A percentile compares a stretch with the other conserved stretches of the same genome.
Evolutionary conservation across 2,888 invertebrate species (phyloP).

Genomic region (Chrysolina oricalcia): DNA sequence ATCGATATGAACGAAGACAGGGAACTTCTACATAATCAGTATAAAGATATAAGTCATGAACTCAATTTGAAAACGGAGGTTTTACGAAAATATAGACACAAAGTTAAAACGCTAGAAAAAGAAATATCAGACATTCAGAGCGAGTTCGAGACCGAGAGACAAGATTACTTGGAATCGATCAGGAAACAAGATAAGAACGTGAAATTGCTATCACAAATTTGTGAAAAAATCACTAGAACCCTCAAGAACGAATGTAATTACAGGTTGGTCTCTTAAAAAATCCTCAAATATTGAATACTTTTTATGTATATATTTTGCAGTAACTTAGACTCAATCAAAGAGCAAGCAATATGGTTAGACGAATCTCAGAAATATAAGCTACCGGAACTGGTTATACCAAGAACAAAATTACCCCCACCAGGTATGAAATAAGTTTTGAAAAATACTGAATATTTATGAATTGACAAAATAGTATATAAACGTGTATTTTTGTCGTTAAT

Average conservation of each 20-base stretch:
- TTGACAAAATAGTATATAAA: not conserved
- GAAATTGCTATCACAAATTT: slow-evolving; percentile 79
- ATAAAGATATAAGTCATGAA: slow-evolving; percentile 86
- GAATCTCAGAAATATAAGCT: slow-evolving; percentile 82
- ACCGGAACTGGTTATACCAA: slow-evolving; percentile 78
- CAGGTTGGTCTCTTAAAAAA: slow-evolving; percentile 69
- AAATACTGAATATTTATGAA: slow-evolving; percentile 2
- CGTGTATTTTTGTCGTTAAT: not conserved
- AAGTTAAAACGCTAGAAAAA: slow-evolving; percentile 79
- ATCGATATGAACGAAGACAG: slow-evolving; percentile 81
- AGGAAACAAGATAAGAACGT: slow-evolving; percentile 81
- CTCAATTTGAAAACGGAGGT: slow-evolving; percentile 81
- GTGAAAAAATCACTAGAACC: slow-evolving; percentile 79
- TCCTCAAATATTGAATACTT: not conserved
- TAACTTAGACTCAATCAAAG: slow-evolving; percentile 81
- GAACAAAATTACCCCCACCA: slow-evolving; percentile 82
- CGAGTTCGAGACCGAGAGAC: slow-evolving; percentile 86
- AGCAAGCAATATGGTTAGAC: slow-evolving; percentile 83
- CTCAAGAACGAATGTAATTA: slow-evolving; percentile 84
- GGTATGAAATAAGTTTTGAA: slow-evolving; percentile 64
- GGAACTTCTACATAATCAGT: slow-evolving; percentile 82
- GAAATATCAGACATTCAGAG: slow-evolving; percentile 86
- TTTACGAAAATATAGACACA: slow-evolving; percentile 78
- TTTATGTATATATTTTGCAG: slow-evolving; percentile 64
- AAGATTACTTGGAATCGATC: slow-evolving; percentile 89